Percentiles rank a stretch among this genome's conserved stretches.
These are phyloP conservation scores for Echinarachnius parma DNA, from an alignment of 53 echinoderm and acorn worm genomes.

Conservation along the genomic window DNA sequence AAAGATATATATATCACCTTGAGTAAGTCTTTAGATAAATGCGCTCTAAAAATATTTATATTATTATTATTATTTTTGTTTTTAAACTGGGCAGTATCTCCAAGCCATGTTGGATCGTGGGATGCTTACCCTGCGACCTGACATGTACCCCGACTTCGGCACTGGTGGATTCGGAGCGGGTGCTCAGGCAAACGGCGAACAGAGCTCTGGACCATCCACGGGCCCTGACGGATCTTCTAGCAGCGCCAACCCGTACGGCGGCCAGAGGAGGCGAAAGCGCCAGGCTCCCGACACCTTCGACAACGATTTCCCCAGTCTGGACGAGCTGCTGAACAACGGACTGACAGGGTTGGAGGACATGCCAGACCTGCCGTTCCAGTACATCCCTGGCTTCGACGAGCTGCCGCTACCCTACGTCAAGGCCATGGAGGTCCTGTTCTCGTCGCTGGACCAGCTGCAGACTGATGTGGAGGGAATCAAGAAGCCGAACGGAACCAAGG, in stretches of 20 bases:
- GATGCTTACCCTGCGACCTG: constrained; percentile 61
- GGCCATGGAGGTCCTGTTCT: constrained; percentile 77
- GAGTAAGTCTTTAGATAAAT: too few species aligned
- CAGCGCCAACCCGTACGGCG: constrained; percentile 45
- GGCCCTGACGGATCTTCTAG: background rate
- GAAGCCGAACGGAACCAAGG: constrained; percentile 68
- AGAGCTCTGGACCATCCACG: constrained; percentile 26
- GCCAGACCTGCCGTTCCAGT: constrained; percentile 47
- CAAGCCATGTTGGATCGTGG: constrained; percentile 83
- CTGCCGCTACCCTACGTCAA: constrained; percentile 66
- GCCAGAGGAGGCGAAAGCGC: constrained; percentile 37
- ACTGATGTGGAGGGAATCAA: constrained; percentile 79
- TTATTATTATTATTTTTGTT: too few species aligned
- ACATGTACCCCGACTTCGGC: constrained; percentile 52
- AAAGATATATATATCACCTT: too few species aligned
- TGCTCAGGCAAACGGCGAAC: background rate
- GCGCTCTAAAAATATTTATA: too few species aligned
- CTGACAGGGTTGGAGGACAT: constrained; percentile 7
- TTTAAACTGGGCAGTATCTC: too few species aligned
- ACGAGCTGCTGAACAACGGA: constrained; percentile 8
- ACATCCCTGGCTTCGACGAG: constrained; percentile 28
- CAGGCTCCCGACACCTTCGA: constrained; percentile 2
- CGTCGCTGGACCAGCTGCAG: constrained; percentile 72
- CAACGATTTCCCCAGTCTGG: background rate
- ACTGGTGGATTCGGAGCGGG: background rate